These are phyloP conservation scores for Nasonia oneida DNA, from an alignment of 2,888 invertebrate species.

Conservation along the genomic window DNA sequence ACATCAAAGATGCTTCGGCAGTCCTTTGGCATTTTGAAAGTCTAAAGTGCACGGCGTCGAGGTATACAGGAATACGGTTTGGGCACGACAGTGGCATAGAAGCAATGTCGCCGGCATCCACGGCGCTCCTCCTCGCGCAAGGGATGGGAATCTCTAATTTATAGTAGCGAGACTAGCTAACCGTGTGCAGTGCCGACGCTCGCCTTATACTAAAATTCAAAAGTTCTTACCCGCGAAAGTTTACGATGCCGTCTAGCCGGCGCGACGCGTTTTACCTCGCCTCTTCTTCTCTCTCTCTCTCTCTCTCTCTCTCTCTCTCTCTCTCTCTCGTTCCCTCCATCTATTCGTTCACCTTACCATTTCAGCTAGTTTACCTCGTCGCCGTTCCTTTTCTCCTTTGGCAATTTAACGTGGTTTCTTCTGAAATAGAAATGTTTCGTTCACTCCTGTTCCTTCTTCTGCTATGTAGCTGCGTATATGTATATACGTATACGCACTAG, in stretches of 20 bases:
- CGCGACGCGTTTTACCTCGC: conserved; percentile 69
- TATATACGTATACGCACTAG: not conserved
- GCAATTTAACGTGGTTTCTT: conserved; percentile 14
- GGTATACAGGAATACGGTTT: not conserved
- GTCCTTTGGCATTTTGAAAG: not conserved
- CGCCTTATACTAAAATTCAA: conserved; percentile 74
- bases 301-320: conserved; percentile 28
- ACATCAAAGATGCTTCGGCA: too few relatives aligned
- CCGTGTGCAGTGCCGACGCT: conserved; percentile 51
- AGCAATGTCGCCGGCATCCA: conserved; percentile 47
- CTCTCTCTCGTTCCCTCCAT: conserved; percentile 21
- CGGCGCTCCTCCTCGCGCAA: not conserved
- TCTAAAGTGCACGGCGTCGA: not conserved
- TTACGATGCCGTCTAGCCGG: conserved; percentile 78
- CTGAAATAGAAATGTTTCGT: conserved; percentile 40
- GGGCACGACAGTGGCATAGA: not conserved
- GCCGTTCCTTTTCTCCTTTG: conserved; percentile 23
- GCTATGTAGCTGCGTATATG: too few relatives aligned
- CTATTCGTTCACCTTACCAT: conserved; percentile 44
- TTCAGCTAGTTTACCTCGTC: conserved; percentile 44
- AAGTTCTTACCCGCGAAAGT: conserved; percentile 72
- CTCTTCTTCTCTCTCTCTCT: conserved; percentile 41
- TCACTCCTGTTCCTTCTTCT: conserved; percentile 37
- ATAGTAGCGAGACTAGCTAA: conserved; percentile 69
- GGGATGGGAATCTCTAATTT: conserved; percentile 71